Percentiles rank a stretch among this genome's conserved stretches.
Evolutionary conservation across 2,888 invertebrate genomes (phyloP).

Genomic region (Coenonympha glycerion): DNA sequence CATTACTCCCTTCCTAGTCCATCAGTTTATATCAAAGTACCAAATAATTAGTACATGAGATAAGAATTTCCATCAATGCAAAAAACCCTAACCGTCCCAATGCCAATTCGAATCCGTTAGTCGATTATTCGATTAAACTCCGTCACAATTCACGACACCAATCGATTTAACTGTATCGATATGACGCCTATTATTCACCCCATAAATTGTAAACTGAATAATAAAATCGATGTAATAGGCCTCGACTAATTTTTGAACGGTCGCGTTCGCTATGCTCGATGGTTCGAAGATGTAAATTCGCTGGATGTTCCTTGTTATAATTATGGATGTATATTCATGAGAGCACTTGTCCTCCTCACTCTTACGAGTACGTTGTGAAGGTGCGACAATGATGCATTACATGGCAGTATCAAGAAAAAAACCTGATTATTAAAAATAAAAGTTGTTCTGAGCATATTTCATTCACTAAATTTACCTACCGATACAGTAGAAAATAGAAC

Average conservation of each 20-base stretch:
- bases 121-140: constrained; percentile 47
- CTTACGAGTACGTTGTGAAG: no score
- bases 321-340: background rate
- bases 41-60: no score
- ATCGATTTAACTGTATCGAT: constrained; percentile 57
- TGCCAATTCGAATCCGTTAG: constrained; percentile 41
- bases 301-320: constrained; percentile 36
- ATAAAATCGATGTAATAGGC: constrained; percentile 71
- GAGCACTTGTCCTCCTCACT: no score
- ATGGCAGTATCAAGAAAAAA: no score
- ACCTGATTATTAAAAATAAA: no score
- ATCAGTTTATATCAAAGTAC: no score
- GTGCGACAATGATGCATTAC: no score
- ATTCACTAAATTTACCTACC: no score
- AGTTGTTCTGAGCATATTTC: no score
- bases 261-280: constrained; percentile 52
- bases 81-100: constrained; percentile 1
- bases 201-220: constrained; percentile 72
- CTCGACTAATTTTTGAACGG: constrained; percentile 64
- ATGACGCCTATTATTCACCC: constrained; percentile 64
- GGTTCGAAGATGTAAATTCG: constrained; percentile 36
- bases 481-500: no score
- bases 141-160: constrained; percentile 44
- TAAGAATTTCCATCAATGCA: background rate
- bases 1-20: no score